Percentiles rank a stretch among this genome's conserved stretches.
These are phyloP conservation scores for Ibycter americanus DNA, from an alignment of 2,797 vertebrate genomes.

Conservation along the genomic window DNA sequence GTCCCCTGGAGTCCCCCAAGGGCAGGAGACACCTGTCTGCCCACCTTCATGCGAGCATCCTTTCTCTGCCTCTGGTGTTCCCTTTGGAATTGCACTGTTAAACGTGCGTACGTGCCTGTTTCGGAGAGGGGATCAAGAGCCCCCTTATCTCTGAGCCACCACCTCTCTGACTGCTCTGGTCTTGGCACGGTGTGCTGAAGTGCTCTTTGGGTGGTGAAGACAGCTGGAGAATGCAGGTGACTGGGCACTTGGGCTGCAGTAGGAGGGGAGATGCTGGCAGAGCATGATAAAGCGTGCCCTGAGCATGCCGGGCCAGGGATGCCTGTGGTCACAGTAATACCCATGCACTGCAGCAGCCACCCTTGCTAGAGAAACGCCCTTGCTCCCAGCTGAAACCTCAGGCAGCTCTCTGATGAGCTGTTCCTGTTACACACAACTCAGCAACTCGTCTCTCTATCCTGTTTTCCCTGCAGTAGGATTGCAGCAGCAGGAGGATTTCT, in stretches of 20 bases:
- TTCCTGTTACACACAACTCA: not conserved
- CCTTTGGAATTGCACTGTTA: rapidly evolving
- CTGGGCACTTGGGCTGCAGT: rapidly evolving
- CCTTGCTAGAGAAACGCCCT: not conserved
- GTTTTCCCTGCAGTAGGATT: not conserved
- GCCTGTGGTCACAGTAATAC: not conserved
- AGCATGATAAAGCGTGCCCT: not conserved
- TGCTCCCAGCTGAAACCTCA: not conserved
- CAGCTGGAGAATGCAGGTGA: not conserved
- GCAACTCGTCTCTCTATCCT: rapidly evolving
- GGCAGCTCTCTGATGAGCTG: not conserved
- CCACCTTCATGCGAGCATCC: rapidly evolving
- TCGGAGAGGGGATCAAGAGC: not conserved
- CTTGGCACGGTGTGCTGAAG: not conserved
- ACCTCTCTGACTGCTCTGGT: not conserved
- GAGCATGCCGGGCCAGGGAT: not conserved
- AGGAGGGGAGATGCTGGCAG: not conserved
- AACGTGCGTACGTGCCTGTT: rapidly evolving
- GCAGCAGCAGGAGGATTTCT: not conserved
- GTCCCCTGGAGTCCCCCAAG: not conserved
- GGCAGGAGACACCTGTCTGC: not conserved
- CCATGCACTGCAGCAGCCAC: not conserved
- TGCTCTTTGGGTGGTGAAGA: not conserved
- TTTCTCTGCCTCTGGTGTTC: not conserved
- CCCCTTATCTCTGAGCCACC: not conserved